These are phyloP conservation scores for Ellobium chinense DNA, from an alignment of 2,888 invertebrate genomes.

Conservation along the genomic window DNA sequence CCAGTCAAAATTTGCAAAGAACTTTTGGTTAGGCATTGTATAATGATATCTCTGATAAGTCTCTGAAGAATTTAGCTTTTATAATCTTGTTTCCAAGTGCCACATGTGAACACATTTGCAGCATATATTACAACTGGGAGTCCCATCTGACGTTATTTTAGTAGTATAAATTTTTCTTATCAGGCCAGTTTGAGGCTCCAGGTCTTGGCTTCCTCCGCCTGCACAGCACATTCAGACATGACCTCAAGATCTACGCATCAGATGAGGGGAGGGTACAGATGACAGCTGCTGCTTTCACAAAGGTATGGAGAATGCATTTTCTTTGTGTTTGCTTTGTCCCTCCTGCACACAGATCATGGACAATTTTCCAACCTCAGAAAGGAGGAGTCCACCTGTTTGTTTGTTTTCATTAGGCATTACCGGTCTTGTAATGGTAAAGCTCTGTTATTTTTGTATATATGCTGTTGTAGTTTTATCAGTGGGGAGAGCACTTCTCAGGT, in stretches of 20 bases:
- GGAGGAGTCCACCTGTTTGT: background rate
- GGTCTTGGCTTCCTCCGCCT: conserved; percentile 95
- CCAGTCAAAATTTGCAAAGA: no score
- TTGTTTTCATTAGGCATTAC: background rate
- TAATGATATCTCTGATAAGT: no score
- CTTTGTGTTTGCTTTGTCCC: background rate
- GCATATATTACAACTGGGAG: no score
- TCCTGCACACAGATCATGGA: background rate
- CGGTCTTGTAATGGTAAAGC: no score
- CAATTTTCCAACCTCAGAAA: background rate
- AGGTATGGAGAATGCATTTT: background rate
- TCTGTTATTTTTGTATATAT: no score
- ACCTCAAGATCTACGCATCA: conserved; percentile 99
- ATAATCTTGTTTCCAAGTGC: no score
- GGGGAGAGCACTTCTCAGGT: no score
- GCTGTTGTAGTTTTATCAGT: no score
- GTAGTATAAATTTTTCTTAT: conserved; percentile 19
- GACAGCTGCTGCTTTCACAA: conserved; percentile 97
- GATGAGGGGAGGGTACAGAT: conserved; percentile 99
- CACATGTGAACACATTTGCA: no score
- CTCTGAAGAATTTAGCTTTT: no score
- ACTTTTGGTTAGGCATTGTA: no score
- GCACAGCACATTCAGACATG: conserved; percentile 99
- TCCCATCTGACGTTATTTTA: no score
- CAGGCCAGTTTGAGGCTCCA: conserved; percentile 92